A percentile compares a stretch with the other conserved stretches of the same genome.
Conservation (phyloP, 1,140 invertebrate species). For the Aplysia californica region DNA sequence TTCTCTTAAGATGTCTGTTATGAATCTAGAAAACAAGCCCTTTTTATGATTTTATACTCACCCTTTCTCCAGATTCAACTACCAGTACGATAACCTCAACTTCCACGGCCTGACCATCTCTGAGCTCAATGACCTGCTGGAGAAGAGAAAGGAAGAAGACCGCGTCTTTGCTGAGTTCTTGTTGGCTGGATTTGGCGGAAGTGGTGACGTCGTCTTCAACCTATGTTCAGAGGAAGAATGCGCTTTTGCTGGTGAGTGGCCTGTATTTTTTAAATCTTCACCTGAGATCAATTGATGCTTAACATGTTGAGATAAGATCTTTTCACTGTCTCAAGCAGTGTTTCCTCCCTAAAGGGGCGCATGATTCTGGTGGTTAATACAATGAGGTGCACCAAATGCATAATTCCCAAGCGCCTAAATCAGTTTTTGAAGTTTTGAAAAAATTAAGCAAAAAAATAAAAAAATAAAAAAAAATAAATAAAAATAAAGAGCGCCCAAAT, state of each 20-base stretch:
- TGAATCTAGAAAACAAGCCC: not conserved
- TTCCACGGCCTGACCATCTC: slow-evolving; percentile 37
- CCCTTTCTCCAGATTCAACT: slow-evolving; percentile 12
- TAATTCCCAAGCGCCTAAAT: not conserved
- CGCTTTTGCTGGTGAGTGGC: slow-evolving; percentile 24
- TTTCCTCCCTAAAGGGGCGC: no score
- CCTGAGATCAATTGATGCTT: no score
- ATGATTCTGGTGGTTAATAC: not conserved
- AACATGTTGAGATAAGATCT: no score
- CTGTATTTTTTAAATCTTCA: not conserved
- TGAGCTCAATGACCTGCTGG: slow-evolving; percentile 27
- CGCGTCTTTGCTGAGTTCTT: slow-evolving; percentile 33
- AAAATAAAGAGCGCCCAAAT: no score
- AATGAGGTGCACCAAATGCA: not conserved
- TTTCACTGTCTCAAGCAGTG: no score
- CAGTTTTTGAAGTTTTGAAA: no score
- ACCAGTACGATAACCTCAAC: slow-evolving; percentile 37
- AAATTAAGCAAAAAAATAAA: no score
- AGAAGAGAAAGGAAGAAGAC: slow-evolving; percentile 24
- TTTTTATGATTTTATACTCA: not conserved
- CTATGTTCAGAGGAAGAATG: slow-evolving; percentile 30
- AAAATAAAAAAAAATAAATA: no score
- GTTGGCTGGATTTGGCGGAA: slow-evolving; percentile 15
- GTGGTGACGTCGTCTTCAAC: slow-evolving; percentile 32
- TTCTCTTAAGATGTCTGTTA: not conserved